Base-by-base conservation (phyloP, 2,888 invertebrate species). In the Tubulanus polymorphus region DNA sequence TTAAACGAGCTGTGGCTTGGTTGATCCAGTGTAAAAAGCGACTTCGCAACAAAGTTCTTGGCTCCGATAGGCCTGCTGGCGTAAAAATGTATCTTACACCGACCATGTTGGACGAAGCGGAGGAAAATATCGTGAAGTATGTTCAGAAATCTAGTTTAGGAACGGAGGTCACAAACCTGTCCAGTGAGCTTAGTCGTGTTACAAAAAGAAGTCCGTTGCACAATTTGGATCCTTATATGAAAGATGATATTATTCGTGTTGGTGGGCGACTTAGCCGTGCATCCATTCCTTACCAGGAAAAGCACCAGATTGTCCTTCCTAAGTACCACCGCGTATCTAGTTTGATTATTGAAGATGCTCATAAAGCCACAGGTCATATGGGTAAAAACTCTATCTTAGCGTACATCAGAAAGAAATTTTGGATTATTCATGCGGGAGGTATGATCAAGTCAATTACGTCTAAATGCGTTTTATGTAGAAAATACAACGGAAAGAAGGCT, bases 211-310 rank as follows among this genome's bases (percentile, higher is more conserved):
- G 41, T 8, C 23, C 41, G 23, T 18, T 41, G 15, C 5, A 8
- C 20, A 5, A 15, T 3, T 23, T 60, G 25, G 55, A 49, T 29
- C 51, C 56, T 2, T 53, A 56, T 47, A 10, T 63, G 2, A 62
- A 60, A 23, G 52, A 57, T 2, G n/a, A 56, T 15, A 10, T 62
- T 10, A 18, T 63, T 3, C 32, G 55, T 29, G 47, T 56, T 52
- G 56, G 51, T 0, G 51, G 55, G 28, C 26, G 55, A 3, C 46
- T 55, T 6, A 23, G 10, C 1, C 45, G 18, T 10, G 23, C 47
- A 5, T 12, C n/a, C 15, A 20, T 55, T 12, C 26, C 27, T 3
- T 23, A 26, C 20, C 51, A 51, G n/a, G 18, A 2, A 6, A 51
- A 51, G 5, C 51, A 55, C 29, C 55, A 23, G 18, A 2, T 55